Conservation (phyloP, 2,888 invertebrate genomes). For the Scaptomyza polygonia region DNA sequence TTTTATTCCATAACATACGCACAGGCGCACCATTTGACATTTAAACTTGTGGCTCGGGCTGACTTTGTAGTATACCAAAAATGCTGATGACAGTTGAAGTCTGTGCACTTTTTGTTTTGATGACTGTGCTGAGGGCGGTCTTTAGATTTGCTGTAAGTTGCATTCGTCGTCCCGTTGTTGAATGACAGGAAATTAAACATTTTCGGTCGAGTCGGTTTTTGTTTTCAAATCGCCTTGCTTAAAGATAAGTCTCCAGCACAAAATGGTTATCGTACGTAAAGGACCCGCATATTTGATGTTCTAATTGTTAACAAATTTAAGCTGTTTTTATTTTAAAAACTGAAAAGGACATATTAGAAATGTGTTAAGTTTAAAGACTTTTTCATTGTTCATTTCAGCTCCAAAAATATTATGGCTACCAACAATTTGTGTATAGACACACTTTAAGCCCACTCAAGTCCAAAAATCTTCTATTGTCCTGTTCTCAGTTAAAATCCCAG, state of each 20-base stretch:
- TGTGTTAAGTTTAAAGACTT: not conserved
- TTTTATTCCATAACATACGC: slow-evolving; percentile 39
- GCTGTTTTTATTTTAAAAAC: not conserved
- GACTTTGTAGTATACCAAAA: slow-evolving; percentile 39
- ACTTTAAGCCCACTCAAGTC: not conserved
- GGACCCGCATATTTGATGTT: slow-evolving; percentile 36
- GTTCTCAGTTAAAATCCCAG: not conserved
- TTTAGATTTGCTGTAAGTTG: slow-evolving; percentile 27
- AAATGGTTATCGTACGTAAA: slow-evolving; percentile 30
- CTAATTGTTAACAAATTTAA: slow-evolving; percentile 16
- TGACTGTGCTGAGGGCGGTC: slow-evolving; percentile 37
- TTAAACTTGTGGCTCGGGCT: slow-evolving; percentile 54
- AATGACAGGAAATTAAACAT: slow-evolving; percentile 74
- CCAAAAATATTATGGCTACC: not conserved
- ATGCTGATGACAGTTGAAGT: slow-evolving; percentile 59
- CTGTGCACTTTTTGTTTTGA: slow-evolving; percentile 18
- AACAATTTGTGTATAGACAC: too few relatives aligned
- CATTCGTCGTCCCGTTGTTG: slow-evolving; percentile 18
- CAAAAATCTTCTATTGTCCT: slow-evolving; percentile 19
- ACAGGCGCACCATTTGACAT: slow-evolving; percentile 60
- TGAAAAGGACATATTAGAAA: not conserved
- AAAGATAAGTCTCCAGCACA: slow-evolving; percentile 43
- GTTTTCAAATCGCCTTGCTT: slow-evolving; percentile 31
- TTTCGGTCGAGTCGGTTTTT: slow-evolving; percentile 55
- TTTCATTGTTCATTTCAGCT: not conserved